phyloP scores from a whole-genome alignment of 2,888 invertebrate species.

The Eubasilissa splendida region DNA sequence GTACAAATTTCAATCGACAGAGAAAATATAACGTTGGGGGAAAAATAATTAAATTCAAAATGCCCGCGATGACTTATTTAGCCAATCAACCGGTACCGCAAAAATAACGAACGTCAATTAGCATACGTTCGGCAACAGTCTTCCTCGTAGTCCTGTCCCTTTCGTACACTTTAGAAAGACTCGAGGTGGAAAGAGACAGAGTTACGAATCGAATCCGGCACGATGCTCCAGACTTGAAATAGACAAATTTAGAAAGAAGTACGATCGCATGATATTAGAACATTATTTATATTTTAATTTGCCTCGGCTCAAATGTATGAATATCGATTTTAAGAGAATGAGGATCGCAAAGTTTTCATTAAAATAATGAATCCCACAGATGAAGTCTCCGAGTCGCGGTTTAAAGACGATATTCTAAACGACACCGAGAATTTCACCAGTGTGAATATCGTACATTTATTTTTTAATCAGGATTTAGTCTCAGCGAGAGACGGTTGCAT shows the following conservation, averaged over 20 bases:
- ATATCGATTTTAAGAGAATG: not conserved
- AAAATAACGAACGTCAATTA: not conserved
- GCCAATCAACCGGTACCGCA: not conserved
- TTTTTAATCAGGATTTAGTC: not conserved
- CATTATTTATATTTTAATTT: not conserved
- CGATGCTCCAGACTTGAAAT: not conserved
- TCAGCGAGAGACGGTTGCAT: constrained; percentile 14
- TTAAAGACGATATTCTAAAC: not conserved
- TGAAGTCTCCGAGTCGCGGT: not conserved
- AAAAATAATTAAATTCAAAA: not conserved
- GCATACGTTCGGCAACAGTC: not conserved
- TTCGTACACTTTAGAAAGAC: constrained; percentile 15
- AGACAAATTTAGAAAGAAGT: not conserved
- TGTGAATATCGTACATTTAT: not conserved
- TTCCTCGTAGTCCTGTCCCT: constrained; percentile 25
- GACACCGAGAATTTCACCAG: not conserved
- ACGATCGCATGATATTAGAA: not conserved
- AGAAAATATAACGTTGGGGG: not conserved
- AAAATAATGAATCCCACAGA: not conserved
- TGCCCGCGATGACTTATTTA: not conserved
- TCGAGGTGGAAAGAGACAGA: constrained; percentile 33
- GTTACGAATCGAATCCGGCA: constrained; percentile 8
- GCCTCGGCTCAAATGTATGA: not conserved
- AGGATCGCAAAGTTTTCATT: too few species aligned
- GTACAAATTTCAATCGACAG: not conserved